Base-by-base conservation (phyloP, 2,888 invertebrate genomes). In the Cryptops parisi region DNA sequence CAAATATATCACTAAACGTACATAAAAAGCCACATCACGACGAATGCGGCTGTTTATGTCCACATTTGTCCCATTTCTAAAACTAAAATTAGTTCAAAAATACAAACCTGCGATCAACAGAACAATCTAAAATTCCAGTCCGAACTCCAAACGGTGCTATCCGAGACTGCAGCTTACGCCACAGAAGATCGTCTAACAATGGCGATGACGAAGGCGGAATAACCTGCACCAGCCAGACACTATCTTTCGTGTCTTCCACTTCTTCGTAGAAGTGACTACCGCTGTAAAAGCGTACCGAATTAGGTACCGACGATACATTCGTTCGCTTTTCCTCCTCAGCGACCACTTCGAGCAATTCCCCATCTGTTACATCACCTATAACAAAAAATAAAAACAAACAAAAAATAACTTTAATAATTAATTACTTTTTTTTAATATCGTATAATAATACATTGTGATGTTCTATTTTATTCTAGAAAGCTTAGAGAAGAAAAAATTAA, bases 241-340 rank as follows among this genome's bases (percentile, higher is more conserved):
- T 72, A 63, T 75, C 74, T 61, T 74, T 74, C 22, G 72, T 70
- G 60, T 75, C 74, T 59, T 75, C 74, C 4, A 74, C 74, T 63
- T 70, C 65, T 58, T 70, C 69, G 55, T 68, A 67, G 60, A 71
- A 70, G 58, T 70, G 68, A 39, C 64, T 60, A 21, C 68, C 68
- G 54, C 68, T 65, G 2, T 66, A 68, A 59, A 68, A 70, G 58
- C 67, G 66, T 9, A 67, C 67, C n/a, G 57, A 62, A 58, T 19
- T 55, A 44, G 56, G 38, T 5, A 58, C 48, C 22, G 54, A 48
- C 12, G 24, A 40, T 3, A 59, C 60, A n/a, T n/a, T n/a, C n/a
- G n/a, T n/a, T n/a, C n/a, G n/a, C 24, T 62, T 63, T 15, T 52
- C 59, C 23, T 54, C 56, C 3, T 39, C 40, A 17, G 57, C 52